These are phyloP conservation scores for Sebastes ruberrimus DNA, from an alignment of 2,797 vertebrate genomes.

Conservation along the genomic window DNA sequence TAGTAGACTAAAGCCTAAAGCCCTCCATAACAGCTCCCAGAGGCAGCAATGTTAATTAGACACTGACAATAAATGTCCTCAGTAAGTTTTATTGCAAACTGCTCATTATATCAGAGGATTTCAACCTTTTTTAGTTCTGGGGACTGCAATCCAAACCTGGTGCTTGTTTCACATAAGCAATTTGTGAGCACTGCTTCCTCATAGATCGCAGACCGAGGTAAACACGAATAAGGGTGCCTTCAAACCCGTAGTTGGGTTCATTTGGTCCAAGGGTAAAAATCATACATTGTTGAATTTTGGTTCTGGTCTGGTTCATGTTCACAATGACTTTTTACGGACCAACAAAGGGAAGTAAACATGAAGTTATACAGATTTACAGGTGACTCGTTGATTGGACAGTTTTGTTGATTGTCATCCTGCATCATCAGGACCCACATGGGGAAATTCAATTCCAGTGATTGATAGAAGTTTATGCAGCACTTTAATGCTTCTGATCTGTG, in stretches of 20 bases:
- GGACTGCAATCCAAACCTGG: background rate
- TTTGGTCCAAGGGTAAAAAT: background rate
- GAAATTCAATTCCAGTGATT: background rate
- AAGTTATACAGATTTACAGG: background rate
- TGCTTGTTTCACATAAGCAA: background rate
- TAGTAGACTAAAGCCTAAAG: background rate
- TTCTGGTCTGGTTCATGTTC: background rate
- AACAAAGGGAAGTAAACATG: background rate
- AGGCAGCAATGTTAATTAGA: conserved; percentile 20
- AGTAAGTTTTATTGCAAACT: background rate
- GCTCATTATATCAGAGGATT: background rate
- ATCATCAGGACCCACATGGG: too few relatives aligned
- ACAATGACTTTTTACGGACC: background rate
- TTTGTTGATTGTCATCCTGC: background rate
- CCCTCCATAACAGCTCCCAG: background rate
- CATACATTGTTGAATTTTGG: background rate
- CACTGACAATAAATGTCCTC: conserved; percentile 3
- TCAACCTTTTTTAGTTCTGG: background rate
- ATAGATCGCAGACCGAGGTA: background rate
- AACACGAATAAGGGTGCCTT: background rate
- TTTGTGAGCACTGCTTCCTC: background rate
- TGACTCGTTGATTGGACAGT: background rate
- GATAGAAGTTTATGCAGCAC: too few relatives aligned
- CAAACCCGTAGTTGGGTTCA: background rate
- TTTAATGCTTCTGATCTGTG: too few relatives aligned